These are phyloP conservation scores for Pycnomerus fuliginosus DNA, from an alignment of 2,888 invertebrate species.

Conservation along the genomic window DNA sequence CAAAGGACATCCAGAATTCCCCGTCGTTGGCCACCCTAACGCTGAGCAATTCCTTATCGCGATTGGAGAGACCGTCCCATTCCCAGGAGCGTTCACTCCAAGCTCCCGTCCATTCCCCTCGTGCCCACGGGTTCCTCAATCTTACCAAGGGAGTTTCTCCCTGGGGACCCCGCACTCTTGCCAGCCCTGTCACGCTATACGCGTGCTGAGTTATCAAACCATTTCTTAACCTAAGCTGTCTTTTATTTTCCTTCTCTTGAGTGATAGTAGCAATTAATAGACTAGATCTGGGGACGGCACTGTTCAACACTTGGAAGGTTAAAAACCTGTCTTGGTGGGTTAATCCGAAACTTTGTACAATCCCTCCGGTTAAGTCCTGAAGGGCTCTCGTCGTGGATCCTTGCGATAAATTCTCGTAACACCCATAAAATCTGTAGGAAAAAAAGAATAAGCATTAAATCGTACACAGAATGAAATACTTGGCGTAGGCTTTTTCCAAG, in stretches of 20 bases:
- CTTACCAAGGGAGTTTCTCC: slow-evolving; percentile 63
- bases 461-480: slow-evolving; percentile 54
- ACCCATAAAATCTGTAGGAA: slow-evolving; percentile 62
- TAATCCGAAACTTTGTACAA: slow-evolving; percentile 71
- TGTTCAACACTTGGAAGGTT: slow-evolving; percentile 65
- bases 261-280: slow-evolving; percentile 66
- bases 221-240: slow-evolving; percentile 59
- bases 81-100: slow-evolving; percentile 71
- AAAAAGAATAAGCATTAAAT: slow-evolving; percentile 1
- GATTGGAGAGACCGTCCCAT: slow-evolving; percentile 65
- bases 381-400: slow-evolving; percentile 68
- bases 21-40: slow-evolving; percentile 65
- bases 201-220: slow-evolving; percentile 69
- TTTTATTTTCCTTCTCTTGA: slow-evolving; percentile 60
- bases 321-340: slow-evolving; percentile 65
- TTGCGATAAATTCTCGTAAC: slow-evolving; percentile 64
- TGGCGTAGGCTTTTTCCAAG: slow-evolving; percentile 79
- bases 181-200: slow-evolving; percentile 71
- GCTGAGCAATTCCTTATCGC: slow-evolving; percentile 65
- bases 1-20: slow-evolving; percentile 74
- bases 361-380: slow-evolving; percentile 73
- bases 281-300: slow-evolving; percentile 70
- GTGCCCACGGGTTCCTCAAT: slow-evolving; percentile 66
- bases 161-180: slow-evolving; percentile 62
- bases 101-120: slow-evolving; percentile 69